These are phyloP conservation scores for Cyprinella venusta DNA, from an alignment of 2,797 vertebrate genomes.

Conservation along the genomic window DNA sequence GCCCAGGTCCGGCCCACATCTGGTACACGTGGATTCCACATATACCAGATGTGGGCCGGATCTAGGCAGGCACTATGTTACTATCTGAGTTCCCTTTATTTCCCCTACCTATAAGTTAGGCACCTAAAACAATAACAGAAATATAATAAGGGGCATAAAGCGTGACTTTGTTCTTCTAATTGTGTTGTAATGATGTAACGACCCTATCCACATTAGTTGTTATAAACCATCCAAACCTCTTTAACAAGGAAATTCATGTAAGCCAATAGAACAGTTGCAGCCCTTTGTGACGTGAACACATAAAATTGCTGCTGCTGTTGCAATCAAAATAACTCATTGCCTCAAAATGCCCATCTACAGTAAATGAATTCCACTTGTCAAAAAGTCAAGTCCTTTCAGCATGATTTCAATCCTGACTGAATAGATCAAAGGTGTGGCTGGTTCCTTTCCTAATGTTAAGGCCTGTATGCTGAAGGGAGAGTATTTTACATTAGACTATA, in stretches of 20 bases:
- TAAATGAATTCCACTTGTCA: slow-evolving; percentile 53
- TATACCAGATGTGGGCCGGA: too few relatives aligned
- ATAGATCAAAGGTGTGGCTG: slow-evolving; percentile 49
- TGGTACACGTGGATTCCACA: too few relatives aligned
- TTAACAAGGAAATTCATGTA: not conserved
- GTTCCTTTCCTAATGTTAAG: slow-evolving; percentile 58
- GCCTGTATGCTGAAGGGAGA: slow-evolving; percentile 32
- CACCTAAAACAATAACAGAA: not conserved
- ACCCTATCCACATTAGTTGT: not conserved
- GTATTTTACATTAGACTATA: not conserved
- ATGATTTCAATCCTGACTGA: slow-evolving; percentile 47
- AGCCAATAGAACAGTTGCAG: slow-evolving; percentile 26
- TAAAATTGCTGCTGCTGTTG: slow-evolving; percentile 56
- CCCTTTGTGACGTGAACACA: slow-evolving; percentile 52
- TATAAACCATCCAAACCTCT: not conserved
- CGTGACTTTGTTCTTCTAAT: not conserved
- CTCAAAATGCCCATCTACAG: slow-evolving; percentile 38
- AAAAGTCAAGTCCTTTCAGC: slow-evolving; percentile 57
- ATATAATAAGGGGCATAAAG: not conserved
- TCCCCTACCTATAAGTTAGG: not conserved
- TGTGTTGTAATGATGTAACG: not conserved
- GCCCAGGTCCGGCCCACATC: too few relatives aligned
- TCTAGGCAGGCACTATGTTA: too few relatives aligned
- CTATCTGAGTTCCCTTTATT: too few relatives aligned
- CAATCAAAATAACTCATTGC: slow-evolving; percentile 61